Evolutionary conservation across 2,888 invertebrate genomes (phyloP).

Genomic region (Acrocyrtus sp.): DNA sequence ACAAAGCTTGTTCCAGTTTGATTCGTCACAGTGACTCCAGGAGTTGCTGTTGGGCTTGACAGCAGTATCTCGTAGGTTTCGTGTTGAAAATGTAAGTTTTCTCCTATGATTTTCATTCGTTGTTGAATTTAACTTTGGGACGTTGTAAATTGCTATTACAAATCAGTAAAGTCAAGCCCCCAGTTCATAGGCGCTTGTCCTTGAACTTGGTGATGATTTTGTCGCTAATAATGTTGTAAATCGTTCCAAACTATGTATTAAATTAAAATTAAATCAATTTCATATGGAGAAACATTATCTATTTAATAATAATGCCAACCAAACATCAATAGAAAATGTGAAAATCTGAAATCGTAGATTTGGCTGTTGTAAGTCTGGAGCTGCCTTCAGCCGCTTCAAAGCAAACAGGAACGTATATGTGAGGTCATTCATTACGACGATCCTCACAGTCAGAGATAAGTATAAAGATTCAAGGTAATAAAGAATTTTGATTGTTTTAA

Average conservation of each 20-base stretch:
- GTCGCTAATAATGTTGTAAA: conserved; percentile 25
- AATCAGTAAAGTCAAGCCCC: conserved; percentile 55
- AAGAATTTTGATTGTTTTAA: conserved; percentile 22
- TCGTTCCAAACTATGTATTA: no score
- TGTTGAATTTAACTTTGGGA: not conserved
- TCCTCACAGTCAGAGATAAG: conserved; percentile 31
- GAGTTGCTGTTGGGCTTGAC: conserved; percentile 61
- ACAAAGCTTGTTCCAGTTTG: no score
- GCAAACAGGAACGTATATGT: conserved; percentile 36
- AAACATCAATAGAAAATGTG: no score
- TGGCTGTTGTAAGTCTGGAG: conserved; percentile 45
- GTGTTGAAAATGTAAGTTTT: not conserved
- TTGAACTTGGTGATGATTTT: conserved; percentile 57
- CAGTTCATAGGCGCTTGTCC: conserved; percentile 48
- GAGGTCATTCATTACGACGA: conserved; percentile 40
- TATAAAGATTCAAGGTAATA: conserved; percentile 49
- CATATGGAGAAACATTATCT: no score
- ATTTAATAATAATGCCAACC: no score
- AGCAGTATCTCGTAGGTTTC: conserved; percentile 18
- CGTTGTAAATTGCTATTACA: not conserved
- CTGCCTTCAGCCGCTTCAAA: conserved; percentile 51
- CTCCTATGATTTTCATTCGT: not conserved
- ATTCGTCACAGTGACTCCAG: conserved; percentile 57
- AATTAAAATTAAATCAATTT: no score
- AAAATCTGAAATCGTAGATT: conserved; percentile 50